Percentiles rank a stretch among this genome's conserved stretches.
phyloP scores from a whole-genome alignment of 2,113 vertebrate genomes.

The Amphilophus citrinellus region DNA sequence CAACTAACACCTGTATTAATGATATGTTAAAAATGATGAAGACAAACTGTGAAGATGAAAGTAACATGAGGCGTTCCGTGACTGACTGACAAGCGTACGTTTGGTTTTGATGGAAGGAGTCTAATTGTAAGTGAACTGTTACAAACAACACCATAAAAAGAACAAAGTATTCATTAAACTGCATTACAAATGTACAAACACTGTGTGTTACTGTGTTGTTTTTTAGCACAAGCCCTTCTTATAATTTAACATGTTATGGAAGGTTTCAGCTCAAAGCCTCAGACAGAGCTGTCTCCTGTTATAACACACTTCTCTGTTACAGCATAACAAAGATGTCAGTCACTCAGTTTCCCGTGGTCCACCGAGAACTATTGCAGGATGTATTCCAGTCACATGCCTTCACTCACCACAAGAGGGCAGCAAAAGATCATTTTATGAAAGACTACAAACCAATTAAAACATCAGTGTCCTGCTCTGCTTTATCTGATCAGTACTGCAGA shows the following conservation, averaged over 20 bases:
- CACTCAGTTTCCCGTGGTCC: neutral
- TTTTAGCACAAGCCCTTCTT: too few relatives aligned
- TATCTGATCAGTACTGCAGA: neutral
- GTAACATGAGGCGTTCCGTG: too few relatives aligned
- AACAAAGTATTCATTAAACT: neutral
- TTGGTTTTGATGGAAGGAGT: too few relatives aligned
- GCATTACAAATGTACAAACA: too few relatives aligned
- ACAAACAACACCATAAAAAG: too few relatives aligned
- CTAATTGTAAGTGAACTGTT: too few relatives aligned
- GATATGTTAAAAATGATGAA: too few relatives aligned
- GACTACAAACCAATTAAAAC: neutral
- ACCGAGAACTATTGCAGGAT: neutral
- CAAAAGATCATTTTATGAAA: conserved; percentile 29
- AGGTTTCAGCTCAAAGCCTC: neutral
- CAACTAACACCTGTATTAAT: too few relatives aligned
- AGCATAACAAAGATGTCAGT: neutral
- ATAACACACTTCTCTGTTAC: neutral
- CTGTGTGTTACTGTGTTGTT: neutral
- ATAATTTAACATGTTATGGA: too few relatives aligned
- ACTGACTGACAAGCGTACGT: too few relatives aligned
- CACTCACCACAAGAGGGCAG: conserved; percentile 63
- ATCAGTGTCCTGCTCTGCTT: neutral
- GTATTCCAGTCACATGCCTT: neutral
- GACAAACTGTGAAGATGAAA: too few relatives aligned
- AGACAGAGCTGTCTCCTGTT: neutral